These are phyloP conservation scores for Apogon hyalosoma DNA, from an alignment of 2,797 vertebrate genomes.

Conservation along the genomic window DNA sequence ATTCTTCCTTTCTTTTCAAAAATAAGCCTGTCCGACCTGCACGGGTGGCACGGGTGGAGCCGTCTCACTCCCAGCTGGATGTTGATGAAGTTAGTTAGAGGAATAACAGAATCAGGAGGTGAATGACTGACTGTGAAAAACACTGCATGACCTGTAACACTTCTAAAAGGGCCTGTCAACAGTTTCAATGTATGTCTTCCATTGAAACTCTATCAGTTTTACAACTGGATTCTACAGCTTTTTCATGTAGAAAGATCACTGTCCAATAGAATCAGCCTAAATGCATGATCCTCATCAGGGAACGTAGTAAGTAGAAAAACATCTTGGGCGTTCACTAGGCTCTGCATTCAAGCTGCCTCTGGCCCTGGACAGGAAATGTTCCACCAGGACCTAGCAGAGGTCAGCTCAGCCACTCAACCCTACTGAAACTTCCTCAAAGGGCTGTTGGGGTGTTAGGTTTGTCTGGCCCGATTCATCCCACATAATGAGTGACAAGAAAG, in stretches of 20 bases:
- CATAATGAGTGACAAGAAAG: constrained; percentile 36
- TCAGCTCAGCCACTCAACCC: constrained; percentile 23
- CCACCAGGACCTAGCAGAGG: constrained; percentile 28
- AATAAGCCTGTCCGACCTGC: constrained; percentile 48
- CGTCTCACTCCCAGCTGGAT: constrained; percentile 54
- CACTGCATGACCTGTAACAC: constrained; percentile 4
- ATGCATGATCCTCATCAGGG: constrained; percentile 27
- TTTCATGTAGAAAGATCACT: constrained; percentile 11
- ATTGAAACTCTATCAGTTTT: constrained; percentile 21
- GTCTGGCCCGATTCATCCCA: constrained; percentile 26
- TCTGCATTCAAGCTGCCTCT: constrained; percentile 29
- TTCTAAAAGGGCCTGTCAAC: constrained; percentile 1
- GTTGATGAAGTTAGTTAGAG: constrained; percentile 39
- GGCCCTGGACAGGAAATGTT: constrained; percentile 33
- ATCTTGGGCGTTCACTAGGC: constrained; percentile 17
- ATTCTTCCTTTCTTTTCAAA: constrained; percentile 60
- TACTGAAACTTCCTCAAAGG: constrained; percentile 11
- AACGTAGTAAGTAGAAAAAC: constrained; percentile 24
- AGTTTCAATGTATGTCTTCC: constrained; percentile 2
- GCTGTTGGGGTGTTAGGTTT: constrained; percentile 22
- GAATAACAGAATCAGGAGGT: constrained; percentile 30
- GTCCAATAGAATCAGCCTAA: constrained; percentile 16
- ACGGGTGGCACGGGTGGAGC: constrained; percentile 12
- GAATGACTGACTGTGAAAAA: constrained; percentile 51
- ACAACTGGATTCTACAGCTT: constrained; percentile 5